phyloP scores from a whole-genome alignment of 2,113 vertebrate species.

The Tonatia bakeri region DNA sequence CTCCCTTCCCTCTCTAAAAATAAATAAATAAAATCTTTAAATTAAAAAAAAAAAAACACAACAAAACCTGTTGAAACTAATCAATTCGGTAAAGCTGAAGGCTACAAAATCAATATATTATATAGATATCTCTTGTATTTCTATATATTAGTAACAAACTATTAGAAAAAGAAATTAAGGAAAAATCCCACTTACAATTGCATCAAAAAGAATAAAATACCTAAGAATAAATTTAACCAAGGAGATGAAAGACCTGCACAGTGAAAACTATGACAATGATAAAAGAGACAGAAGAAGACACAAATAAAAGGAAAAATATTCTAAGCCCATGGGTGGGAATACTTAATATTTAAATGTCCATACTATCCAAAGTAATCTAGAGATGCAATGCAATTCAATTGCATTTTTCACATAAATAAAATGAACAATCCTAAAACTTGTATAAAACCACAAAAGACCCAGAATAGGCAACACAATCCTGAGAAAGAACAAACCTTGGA shows the following conservation, averaged over 20 bases:
- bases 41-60: neutral
- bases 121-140: neutral
- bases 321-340: neutral
- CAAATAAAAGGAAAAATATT: neutral
- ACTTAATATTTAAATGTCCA: neutral
- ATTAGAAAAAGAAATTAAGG: neutral
- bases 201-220: neutral
- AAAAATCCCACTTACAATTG: neutral
- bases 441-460: neutral
- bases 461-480: no score
- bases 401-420: neutral
- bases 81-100: neutral
- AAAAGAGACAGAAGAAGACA: neutral
- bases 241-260: neutral
- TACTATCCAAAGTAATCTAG: neutral
- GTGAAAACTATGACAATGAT: neutral
- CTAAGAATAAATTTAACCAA: neutral
- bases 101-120: neutral
- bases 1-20: no score
- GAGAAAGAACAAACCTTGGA: no score
- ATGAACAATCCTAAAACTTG: neutral
- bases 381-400: neutral
- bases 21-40: no score
- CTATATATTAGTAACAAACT: neutral
- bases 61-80: neutral